Conservation (phyloP, 2,113 vertebrate species). For the Mellivora capensis region DNA sequence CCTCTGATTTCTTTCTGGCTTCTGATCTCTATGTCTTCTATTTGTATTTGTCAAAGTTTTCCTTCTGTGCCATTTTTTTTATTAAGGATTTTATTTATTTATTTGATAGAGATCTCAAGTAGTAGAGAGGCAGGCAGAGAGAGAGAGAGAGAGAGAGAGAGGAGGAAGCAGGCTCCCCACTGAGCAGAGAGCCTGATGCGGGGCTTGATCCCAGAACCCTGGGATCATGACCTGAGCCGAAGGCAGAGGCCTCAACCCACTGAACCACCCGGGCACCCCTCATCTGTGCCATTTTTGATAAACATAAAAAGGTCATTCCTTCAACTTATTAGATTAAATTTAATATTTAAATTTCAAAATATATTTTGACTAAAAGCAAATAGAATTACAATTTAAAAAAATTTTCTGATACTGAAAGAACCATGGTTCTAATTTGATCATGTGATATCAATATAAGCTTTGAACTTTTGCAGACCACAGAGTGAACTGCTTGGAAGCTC, state of each 20-base stretch:
- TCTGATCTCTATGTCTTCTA: not conserved
- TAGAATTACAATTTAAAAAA: not conserved
- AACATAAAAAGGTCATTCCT: not conserved
- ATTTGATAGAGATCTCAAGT: too few relatives aligned
- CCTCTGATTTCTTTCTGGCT: not conserved
- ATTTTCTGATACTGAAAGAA: not conserved
- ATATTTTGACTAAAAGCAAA: not conserved
- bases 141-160: too few relatives aligned
- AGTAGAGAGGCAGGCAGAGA: too few relatives aligned
- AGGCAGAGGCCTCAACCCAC: too few relatives aligned
- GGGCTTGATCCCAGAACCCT: too few relatives aligned
- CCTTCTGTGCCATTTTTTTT: not conserved
- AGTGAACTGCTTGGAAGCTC: not conserved
- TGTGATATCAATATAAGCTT: not conserved
- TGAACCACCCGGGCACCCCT: too few relatives aligned
- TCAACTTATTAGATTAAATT: not conserved
- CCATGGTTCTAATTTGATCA: not conserved
- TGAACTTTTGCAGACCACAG: not conserved
- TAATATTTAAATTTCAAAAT: not conserved
- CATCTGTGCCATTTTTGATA: not conserved
- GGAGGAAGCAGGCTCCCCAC: too few relatives aligned
- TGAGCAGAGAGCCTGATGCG: too few relatives aligned
- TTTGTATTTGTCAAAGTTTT: not conserved
- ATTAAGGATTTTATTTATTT: too few relatives aligned
- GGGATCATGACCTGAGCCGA: too few relatives aligned